Evolutionary conservation across 2,888 invertebrate species (phyloP).

Genomic region (Thymelicus acteon): DNA sequence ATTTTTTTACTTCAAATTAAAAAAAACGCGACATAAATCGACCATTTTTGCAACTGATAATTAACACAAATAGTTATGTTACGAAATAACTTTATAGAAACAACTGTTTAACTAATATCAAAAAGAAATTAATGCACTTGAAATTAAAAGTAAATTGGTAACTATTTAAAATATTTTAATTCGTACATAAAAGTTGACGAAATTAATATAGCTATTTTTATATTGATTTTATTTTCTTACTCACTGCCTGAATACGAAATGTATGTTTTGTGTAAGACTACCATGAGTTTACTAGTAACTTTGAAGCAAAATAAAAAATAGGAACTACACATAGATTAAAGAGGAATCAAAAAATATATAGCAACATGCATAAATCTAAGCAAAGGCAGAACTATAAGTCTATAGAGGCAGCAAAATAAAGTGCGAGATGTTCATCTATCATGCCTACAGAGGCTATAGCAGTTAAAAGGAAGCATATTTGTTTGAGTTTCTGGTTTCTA

Average conservation of each 20-base stretch:
- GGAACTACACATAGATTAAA: background rate
- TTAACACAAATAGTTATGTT: too few species aligned
- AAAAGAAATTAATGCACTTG: conserved; percentile 3
- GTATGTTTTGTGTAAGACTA: conserved; percentile 21
- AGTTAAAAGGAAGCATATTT: background rate
- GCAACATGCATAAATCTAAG: conserved; percentile 9
- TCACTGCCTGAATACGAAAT: conserved; percentile 5
- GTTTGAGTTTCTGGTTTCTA: background rate
- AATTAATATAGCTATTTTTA: background rate
- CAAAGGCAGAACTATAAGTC: background rate
- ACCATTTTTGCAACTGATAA: too few species aligned
- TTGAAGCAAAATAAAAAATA: conserved; percentile 22
- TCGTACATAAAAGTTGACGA: background rate
- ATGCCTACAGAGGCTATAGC: background rate
- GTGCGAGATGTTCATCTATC: background rate
- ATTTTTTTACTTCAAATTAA: background rate
- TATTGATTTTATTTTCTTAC: background rate
- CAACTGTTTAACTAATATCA: background rate
- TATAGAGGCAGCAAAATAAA: background rate
- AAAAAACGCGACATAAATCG: too few species aligned
- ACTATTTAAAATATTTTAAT: background rate
- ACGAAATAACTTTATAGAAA: too few species aligned
- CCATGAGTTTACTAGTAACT: background rate
- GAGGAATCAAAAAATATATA: background rate
- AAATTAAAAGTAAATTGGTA: background rate